Conservation (phyloP, 2,113 vertebrate species). For the Tetraodon nigroviridis region DNA sequence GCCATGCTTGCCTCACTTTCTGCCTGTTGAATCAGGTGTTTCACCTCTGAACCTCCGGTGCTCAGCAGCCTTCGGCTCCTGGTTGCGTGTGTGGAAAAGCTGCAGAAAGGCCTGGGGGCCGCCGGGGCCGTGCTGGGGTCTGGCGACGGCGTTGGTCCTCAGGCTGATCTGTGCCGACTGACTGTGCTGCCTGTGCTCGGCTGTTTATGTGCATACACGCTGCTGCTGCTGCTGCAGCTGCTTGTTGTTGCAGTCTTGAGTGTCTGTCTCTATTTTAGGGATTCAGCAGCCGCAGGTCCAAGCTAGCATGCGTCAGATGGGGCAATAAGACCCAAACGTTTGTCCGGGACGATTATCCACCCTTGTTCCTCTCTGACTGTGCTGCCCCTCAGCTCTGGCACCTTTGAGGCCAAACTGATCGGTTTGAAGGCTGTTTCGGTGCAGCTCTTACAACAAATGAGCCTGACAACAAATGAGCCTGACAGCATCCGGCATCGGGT, state of each 20-base stretch:
- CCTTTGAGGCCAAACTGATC: no score
- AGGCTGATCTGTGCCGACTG: conserved; percentile 10
- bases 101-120: conserved; percentile 5
- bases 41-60: conserved; percentile 30
- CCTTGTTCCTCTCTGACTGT: no score
- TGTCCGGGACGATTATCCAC: background rate
- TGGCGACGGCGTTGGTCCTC: conserved; percentile 2
- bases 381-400: no score
- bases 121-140: conserved; percentile 4
- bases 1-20: conserved; percentile 55
- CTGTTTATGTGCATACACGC: conserved; percentile 29
- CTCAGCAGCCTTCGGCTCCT: conserved; percentile 6
- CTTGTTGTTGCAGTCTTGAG: conserved; percentile 58
- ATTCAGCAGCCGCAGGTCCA: conserved; percentile 39
- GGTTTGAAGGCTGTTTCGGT: no score
- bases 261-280: conserved; percentile 73
- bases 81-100: conserved; percentile 4
- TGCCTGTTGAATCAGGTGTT: conserved; percentile 31
- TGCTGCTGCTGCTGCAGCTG: conserved; percentile 40
- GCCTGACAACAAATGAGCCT: no score
- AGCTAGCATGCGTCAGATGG: conserved; percentile 19
- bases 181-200: conserved; percentile 9
- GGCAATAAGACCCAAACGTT: background rate
- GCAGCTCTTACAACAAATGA: no score
- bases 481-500: no score